Conservation (phyloP, 2,888 invertebrate genomes). For the Atethmia centrago region DNA sequence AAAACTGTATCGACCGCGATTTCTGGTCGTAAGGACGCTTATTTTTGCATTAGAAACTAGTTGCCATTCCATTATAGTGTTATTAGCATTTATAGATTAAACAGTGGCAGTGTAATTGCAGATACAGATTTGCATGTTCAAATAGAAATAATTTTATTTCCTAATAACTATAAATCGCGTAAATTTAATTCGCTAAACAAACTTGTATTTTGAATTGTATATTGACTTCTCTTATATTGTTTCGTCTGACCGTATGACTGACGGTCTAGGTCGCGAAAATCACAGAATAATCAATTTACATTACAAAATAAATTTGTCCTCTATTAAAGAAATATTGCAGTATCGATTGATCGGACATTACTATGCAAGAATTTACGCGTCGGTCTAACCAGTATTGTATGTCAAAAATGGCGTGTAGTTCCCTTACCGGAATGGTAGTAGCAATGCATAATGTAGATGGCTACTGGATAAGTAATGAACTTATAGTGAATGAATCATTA, state of each 20-base stretch:
- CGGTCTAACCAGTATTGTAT: constrained; percentile 65
- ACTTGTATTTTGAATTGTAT: constrained; percentile 10
- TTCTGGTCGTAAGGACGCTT: constrained; percentile 32
- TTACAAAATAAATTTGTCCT: constrained; percentile 23
- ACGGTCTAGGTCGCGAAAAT: constrained; percentile 16
- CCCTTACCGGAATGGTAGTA: constrained; percentile 61
- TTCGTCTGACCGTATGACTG: constrained; percentile 29
- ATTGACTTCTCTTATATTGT: constrained; percentile 10
- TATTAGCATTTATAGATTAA: constrained; percentile 37
- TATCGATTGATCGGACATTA: constrained; percentile 49
- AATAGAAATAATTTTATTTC: background rate
- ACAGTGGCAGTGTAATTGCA: constrained; percentile 26
- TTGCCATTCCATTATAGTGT: constrained; percentile 29
- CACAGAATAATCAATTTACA: constrained; percentile 36
- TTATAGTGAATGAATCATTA: constrained; percentile 50
- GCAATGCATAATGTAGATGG: constrained; percentile 59
- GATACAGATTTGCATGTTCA: constrained; percentile 28
- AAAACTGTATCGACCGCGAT: constrained; percentile 6
- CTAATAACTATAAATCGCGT: background rate
- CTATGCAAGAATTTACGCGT: constrained; percentile 68
- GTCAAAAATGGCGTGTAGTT: constrained; percentile 65
- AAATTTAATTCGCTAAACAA: background rate
- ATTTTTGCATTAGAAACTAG: constrained; percentile 38
- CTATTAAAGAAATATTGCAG: constrained; percentile 37
- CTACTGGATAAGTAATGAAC: constrained; percentile 57